A percentile compares a stretch with the other conserved stretches of the same genome.
Conservation (phyloP, 2,888 invertebrate species). For the Apamea epomidion region DNA sequence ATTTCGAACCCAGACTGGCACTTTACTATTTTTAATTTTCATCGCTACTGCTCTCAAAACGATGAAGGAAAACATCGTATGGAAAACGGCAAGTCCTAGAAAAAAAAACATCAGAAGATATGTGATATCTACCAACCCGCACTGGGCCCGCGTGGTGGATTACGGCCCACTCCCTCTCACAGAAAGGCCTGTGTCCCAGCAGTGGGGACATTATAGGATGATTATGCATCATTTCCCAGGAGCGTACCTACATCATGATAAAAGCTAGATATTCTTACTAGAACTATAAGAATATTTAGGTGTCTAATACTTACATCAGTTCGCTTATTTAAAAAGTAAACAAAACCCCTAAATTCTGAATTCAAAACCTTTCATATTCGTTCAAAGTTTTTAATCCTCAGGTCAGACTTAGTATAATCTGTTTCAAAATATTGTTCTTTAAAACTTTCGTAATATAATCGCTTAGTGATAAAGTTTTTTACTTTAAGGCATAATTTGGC, state of each 20-base stretch:
- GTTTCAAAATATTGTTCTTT: conserved; percentile 32
- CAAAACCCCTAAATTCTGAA: neutral
- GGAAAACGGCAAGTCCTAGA: neutral
- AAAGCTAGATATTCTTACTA: neutral
- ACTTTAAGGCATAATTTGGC: neutral
- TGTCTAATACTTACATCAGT: neutral
- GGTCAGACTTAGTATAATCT: conserved; percentile 23
- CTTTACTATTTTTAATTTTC: neutral
- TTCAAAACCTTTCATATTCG: conserved; percentile 22
- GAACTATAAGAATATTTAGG: neutral
- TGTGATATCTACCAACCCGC: neutral
- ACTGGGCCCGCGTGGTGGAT: no score
- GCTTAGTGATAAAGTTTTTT: conserved; percentile 15
- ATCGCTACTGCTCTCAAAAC: neutral
- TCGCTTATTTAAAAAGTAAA: neutral
- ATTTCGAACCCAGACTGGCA: neutral
- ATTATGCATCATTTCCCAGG: conserved; percentile 6
- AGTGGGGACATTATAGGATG: neutral
- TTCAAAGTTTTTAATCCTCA: conserved; percentile 25
- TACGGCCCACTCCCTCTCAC: neutral
- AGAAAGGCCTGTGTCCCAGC: neutral
- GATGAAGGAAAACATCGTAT: neutral
- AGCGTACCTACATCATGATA: conserved; percentile 10
- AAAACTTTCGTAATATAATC: conserved; percentile 8
- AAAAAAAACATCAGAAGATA: neutral